phyloP scores from a whole-genome alignment of 1,140 invertebrate genomes.

The Gonatopus flavifemur region DNA sequence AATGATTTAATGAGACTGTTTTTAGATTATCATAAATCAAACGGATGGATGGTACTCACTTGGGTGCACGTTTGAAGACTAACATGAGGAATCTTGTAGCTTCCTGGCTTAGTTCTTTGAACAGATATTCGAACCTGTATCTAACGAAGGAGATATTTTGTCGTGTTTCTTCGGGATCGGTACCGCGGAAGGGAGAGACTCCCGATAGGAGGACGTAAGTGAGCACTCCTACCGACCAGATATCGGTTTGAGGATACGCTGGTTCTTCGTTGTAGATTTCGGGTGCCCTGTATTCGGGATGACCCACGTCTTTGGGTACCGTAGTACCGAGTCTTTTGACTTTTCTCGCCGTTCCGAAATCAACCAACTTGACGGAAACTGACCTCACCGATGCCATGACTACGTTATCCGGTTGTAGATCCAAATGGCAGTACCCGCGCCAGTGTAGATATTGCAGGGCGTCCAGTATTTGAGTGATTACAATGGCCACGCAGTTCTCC shows the following conservation, averaged over 20 bases:
- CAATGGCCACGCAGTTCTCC: constrained; percentile 85
- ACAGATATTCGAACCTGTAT: constrained; percentile 92
- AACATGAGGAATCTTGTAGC: constrained; percentile 92
- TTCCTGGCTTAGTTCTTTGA: constrained; percentile 92
- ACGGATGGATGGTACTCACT: constrained; percentile 61
- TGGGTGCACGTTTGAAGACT: constrained; percentile 90
- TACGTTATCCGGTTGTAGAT: constrained; percentile 96
- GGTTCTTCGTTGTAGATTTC: constrained; percentile 87
- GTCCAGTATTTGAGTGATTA: constrained; percentile 83
- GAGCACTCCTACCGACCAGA: constrained; percentile 94
- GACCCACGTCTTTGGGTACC: constrained; percentile 67
- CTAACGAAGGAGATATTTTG: constrained; percentile 92
- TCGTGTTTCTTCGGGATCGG: constrained; percentile 79
- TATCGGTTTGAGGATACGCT: constrained; percentile 86
- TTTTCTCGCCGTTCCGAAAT: constrained; percentile 83
- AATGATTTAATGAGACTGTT: constrained; percentile 14
- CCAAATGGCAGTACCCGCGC: constrained; percentile 87
- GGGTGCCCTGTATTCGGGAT: constrained; percentile 82
- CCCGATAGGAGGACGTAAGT: constrained; percentile 94
- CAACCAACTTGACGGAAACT: constrained; percentile 87
- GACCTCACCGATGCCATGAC: constrained; percentile 87
- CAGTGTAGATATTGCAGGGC: constrained; percentile 91
- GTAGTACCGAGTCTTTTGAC: constrained; percentile 78
- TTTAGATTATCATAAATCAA: constrained; percentile 4
- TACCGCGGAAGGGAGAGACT: constrained; percentile 86